Evolutionary conservation across 2,888 invertebrate species (phyloP), one percentile per base, ranked within the genome.

Genomic region (Dilophus febrilis): DNA sequence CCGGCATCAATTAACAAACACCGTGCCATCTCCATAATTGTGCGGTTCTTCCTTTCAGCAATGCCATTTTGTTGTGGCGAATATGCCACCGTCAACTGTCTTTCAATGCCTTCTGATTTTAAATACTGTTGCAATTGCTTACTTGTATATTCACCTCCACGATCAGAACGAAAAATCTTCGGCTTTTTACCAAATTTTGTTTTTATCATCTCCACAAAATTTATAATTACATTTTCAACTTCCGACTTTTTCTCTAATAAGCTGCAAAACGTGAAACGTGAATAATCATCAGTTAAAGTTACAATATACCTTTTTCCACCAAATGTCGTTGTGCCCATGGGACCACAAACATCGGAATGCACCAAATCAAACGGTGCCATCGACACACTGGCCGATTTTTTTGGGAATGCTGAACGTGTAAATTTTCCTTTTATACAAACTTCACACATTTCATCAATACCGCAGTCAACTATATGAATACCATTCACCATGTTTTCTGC

Each of bases 281-380:
- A 51, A 40, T 40, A 54, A 45, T 57, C 55, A 40, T 56, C 55
- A 12, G 53, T 53, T 10, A 56, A 44, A n/a, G n/a, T n/a, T n/a
- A n/a, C n/a, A n/a, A n/a, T n/a, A n/a, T n/a, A n/a, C n/a, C n/a
- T n/a, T n/a, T 51, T 51, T 14, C 47, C 47, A 17, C 50, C 42
- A n/a, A 45, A 45, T 3, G 52, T 49, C 16, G 27, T 6, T n/a
- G n/a, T n/a, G n/a, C n/a, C n/a, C 27, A 27, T 27, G 7, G 27
- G 27, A 6, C 27, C 27, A 27, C 27, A 27, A 8, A 27, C 6
- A 27, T 27, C 27, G 11, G 27, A 8, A 11, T 27, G 27, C 6
- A 27, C 27, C 27, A 27, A 11, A 27, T 27, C n/a, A n/a, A n/a
- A n/a, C n/a, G n/a, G n/a, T n/a, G n/a, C 27, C 27, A 27, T 27